Base-by-base conservation (phyloP, 2,888 invertebrate genomes). In the Xestia c-nigrum region DNA sequence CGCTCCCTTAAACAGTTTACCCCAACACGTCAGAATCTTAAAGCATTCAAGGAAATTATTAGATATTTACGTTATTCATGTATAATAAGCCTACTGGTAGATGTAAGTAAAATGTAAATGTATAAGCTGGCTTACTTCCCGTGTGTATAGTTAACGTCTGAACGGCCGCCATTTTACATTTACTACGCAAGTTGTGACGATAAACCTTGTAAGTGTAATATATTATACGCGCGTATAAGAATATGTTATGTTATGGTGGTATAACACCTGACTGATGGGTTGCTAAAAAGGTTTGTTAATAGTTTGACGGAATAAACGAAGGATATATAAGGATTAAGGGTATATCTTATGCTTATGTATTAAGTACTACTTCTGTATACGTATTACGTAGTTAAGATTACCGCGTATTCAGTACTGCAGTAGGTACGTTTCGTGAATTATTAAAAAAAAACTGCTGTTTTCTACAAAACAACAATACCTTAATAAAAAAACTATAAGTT, bases 121-220 rank as follows among this genome's bases (percentile, higher is more conserved):
- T 79, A 75, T 85, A 84, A 81, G 78, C 72, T 84, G 83, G 43
- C 43, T 67, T 71, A 47, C 61, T 77, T 85, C 74, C 78, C 83
- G 76, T 72, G 80, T 85, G 71, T 75, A 38, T 83, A 72, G 74
- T 74, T 76, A 84, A 79, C 65, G 46, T 52, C 74, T 72, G 21
- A 43, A 74, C 74, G 40, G 67, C 64, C 71, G 50, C 70, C 66
- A 50, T 84, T 83, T 78, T 78, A 78, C 57, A 65, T 78, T 77
- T 84, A 84, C 50, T 82, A 71, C 81, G 50, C 31, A 84, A 81
- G 72, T 84, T 78, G 74, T 67, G 78, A 70, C 74, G 77, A 74
- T 84, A 81, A 84, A 84, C 59, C 77, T 83, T 67, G 59, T 71
- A 65, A 46, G 40, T 64, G 43, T 55, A 10, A 6, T 38, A 40